Conservation (phyloP, 2,113 vertebrate genomes). For the Oophaga pumilio region DNA sequence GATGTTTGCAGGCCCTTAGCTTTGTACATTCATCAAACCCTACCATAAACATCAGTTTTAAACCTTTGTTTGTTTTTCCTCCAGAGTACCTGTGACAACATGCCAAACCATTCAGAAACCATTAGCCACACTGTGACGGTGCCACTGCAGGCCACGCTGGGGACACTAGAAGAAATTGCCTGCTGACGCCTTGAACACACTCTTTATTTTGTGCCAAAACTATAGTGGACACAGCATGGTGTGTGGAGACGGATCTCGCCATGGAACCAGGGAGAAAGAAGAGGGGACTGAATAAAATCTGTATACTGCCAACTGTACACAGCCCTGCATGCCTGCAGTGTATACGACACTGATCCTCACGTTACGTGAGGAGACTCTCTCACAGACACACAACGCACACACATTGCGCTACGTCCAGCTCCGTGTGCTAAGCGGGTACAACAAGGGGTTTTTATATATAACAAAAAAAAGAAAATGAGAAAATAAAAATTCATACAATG, state of each 20-base stretch:
- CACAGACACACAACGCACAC: conserved; percentile 46
- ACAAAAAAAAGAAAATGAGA: conserved; percentile 33
- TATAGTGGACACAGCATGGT: conserved; percentile 30
- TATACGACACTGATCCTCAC: conserved; percentile 47
- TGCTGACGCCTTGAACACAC: conserved; percentile 79
- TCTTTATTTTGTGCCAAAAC: conserved; percentile 53
- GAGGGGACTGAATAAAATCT: conserved; percentile 21
- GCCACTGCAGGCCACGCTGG: conserved; percentile 91
- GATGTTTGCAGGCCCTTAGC: no score
- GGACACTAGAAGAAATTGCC: conserved; percentile 93
- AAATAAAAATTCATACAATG: conserved; percentile 50
- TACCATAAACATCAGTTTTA: not conserved
- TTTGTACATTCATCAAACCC: not conserved
- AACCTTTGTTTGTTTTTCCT: not conserved
- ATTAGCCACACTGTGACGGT: conserved; percentile 96
- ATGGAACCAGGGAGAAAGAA: not conserved
- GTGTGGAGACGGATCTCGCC: conserved; percentile 1
- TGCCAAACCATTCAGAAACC: conserved; percentile 93
- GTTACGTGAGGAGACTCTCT: conserved; percentile 30
- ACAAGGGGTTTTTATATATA: conserved; percentile 46
- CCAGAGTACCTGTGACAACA: conserved; percentile 92
- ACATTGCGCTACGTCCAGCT: conserved; percentile 22
- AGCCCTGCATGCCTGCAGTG: conserved; percentile 54
- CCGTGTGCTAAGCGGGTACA: conserved; percentile 40
- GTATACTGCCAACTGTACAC: conserved; percentile 52